Percentiles rank a stretch among this genome's conserved stretches.
Evolutionary conservation across 1,140 invertebrate species (phyloP).

Genomic region (Neuroterus valhalla): DNA sequence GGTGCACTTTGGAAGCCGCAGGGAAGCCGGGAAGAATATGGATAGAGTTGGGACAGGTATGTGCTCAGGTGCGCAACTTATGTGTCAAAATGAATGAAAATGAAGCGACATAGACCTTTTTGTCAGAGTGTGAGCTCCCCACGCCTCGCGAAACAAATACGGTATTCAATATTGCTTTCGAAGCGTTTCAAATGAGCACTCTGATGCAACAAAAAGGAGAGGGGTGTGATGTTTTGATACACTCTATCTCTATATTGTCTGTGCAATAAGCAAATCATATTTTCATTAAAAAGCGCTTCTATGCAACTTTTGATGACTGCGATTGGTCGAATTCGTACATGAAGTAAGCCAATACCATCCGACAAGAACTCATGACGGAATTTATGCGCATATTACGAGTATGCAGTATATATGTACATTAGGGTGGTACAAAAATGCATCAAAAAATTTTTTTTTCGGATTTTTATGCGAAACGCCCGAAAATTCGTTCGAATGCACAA

Average conservation of each 20-base stretch:
- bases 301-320: too few relatives aligned
- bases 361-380: too few relatives aligned
- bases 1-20: not conserved
- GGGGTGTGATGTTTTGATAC: not conserved
- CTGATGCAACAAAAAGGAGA: not conserved
- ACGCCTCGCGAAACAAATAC: not conserved
- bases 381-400: too few relatives aligned
- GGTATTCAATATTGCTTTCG: not conserved
- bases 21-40: conserved; percentile 7
- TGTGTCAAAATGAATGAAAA: not conserved
- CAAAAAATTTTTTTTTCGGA: too few relatives aligned
- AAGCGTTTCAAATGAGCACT: not conserved
- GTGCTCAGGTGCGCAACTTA: not conserved
- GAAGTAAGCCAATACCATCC: too few relatives aligned
- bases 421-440: too few relatives aligned
- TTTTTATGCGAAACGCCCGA: too few relatives aligned
- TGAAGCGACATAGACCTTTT: not conserved
- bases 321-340: too few relatives aligned
- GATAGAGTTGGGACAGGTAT: conserved; percentile 12
- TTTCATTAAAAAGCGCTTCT: too few relatives aligned
- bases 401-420: too few relatives aligned
- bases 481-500: too few relatives aligned
- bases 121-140: not conserved
- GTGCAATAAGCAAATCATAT: too few relatives aligned
- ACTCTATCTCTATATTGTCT: not conserved